Base-by-base conservation (phyloP, 2,797 vertebrate genomes). In the Botia almorhae region DNA sequence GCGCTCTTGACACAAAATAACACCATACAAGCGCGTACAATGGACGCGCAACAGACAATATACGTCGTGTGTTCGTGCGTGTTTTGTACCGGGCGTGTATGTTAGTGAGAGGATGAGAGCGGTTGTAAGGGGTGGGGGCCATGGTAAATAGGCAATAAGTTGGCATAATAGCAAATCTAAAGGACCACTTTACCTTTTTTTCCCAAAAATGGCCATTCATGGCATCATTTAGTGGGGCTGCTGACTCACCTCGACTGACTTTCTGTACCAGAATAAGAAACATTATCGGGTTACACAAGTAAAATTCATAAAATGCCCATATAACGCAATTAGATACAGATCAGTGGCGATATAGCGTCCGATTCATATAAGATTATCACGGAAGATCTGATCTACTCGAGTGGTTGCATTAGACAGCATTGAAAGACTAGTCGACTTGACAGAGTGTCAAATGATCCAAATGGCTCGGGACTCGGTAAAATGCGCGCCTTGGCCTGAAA, bases 61-160 rank as follows among this genome's bases (percentile, higher is more conserved):
- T 60, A 63, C 78, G 73, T 73, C 26, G 87, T 61, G 39, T 60
- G 46, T 69, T 43, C 72, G 50, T 76, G 60, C 23, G 23, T 72
- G 58, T 72, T 46, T 43, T 14, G 43, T 46, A 46, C n/a, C 39
- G 43, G 43, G 65, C 58, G 51, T 74, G 65, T 64, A 48, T 58
- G 74, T 53, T 76, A 61, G 81, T 39, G 43, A 53, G 70, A 60
- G 73, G 19, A 63, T 26, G 73, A 16, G 64, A 68, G 80, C 74
- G 75, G 61, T 65, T 74, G 70, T 70, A 78, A 75, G 76, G 80
- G 79, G 70, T 77, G 64, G 79, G 58, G 65, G 73, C 23, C 46
- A 61, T 23, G 39, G 46, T 39, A 51, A 17, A 53, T 71, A 65
- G 64, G 26, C 73, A 53, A 19, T 26, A 73, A 46, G 46, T 63